Evolutionary conservation across 2,113 vertebrate species (phyloP).

Genomic region (Chrysemys picta): DNA sequence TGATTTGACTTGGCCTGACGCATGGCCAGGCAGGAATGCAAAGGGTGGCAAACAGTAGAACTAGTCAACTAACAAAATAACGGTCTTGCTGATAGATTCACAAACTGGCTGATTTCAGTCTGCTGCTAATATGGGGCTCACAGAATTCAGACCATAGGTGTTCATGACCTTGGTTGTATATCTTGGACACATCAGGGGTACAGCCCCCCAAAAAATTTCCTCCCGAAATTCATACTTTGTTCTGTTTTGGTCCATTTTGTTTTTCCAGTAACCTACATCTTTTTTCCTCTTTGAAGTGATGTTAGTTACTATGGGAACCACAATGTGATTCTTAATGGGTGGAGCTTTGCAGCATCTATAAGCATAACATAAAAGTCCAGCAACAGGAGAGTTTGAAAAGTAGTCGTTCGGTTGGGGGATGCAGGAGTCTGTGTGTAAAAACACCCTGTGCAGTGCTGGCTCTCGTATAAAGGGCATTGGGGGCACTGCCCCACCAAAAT

Average conservation of each 20-base stretch:
- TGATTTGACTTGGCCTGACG: not conserved
- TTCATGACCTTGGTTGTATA: not conserved
- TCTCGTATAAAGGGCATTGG: not conserved
- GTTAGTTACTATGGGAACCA: not conserved
- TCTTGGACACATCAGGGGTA: not conserved
- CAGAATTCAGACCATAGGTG: not conserved
- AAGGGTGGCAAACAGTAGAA: not conserved
- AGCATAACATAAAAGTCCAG: rapidly evolving
- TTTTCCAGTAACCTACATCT: not conserved
- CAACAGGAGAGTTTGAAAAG: not conserved
- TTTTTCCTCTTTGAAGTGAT: not conserved
- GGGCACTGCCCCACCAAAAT: not conserved
- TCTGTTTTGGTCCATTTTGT: not conserved
- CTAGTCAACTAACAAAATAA: not conserved
- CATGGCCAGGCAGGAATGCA: not conserved
- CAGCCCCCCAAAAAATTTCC: not conserved
- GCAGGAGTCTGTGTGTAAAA: not conserved
- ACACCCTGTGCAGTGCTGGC: not conserved
- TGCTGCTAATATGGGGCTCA: not conserved
- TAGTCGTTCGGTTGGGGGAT: not conserved
- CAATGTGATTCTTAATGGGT: not conserved
- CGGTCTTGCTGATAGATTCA: not conserved
- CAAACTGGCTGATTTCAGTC: not conserved
- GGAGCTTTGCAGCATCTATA: not conserved
- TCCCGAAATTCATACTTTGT: not conserved